A percentile compares a stretch with the other conserved stretches of the same genome.
Evolutionary conservation across 2,113 vertebrate genomes (phyloP).

Genomic region (Carollia perspicillata): DNA sequence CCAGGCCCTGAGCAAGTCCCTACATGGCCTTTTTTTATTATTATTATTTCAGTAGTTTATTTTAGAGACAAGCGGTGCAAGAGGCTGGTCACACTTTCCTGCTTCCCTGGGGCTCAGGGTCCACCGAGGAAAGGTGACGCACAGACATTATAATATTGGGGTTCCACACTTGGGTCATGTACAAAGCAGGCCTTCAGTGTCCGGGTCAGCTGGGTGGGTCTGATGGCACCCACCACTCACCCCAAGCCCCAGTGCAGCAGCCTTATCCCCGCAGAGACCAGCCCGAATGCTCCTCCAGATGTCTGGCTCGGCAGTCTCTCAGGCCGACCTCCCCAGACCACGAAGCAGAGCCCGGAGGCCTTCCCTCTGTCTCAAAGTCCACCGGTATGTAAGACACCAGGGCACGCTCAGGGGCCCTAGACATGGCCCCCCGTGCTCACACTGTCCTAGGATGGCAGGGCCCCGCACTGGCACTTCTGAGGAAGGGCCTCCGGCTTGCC

Average conservation of each 20-base stretch:
- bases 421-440: not conserved
- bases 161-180: slow-evolving; percentile 77
- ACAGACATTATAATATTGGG: slow-evolving; percentile 74
- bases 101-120: slow-evolving; percentile 70
- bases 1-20: not conserved
- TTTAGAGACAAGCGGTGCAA: slow-evolving; percentile 86
- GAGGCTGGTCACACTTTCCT: slow-evolving; percentile 79
- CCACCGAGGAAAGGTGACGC: slow-evolving; percentile 72
- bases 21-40: too few species aligned
- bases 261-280: rapidly evolving
- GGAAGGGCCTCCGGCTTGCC: not conserved
- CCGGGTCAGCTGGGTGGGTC: slow-evolving; percentile 60
- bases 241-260: not conserved
- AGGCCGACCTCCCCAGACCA: not conserved
- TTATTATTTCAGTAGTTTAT: slow-evolving; percentile 91
- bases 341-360: not conserved
- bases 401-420: not conserved
- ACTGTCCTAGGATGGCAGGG: not conserved
- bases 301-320: too few species aligned
- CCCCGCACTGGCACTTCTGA: not conserved
- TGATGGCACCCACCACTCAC: not conserved
- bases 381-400: not conserved
- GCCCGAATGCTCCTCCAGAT: rapidly evolving
- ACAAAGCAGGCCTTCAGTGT: slow-evolving; percentile 72
- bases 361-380: not conserved